These are phyloP conservation scores for Mesodorylaimus sp. DNA, from an alignment of 2,888 invertebrate genomes.

Conservation along the genomic window DNA sequence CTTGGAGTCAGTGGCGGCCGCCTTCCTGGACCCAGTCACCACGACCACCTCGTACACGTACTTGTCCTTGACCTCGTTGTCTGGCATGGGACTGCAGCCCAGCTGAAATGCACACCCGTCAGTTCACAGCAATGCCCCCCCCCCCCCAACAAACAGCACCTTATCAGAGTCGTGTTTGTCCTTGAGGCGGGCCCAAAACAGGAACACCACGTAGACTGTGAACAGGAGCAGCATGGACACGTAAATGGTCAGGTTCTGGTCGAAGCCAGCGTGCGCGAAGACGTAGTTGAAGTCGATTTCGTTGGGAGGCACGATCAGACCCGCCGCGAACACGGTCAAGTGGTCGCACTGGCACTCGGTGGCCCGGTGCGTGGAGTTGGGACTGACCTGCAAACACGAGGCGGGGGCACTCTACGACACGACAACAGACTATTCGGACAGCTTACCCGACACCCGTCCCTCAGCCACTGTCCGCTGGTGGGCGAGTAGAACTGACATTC, in stretches of 20 bases:
- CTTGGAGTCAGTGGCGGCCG: conserved; percentile 20
- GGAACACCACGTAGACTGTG: conserved; percentile 29
- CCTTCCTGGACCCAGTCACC: conserved; percentile 22
- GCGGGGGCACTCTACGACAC: not conserved
- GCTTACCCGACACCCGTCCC: conserved; percentile 25
- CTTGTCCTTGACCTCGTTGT: conserved; percentile 27
- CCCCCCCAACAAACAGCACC: too few species aligned
- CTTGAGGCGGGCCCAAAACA: conserved; percentile 34
- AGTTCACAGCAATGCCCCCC: too few species aligned
- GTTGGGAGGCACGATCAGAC: conserved; percentile 36
- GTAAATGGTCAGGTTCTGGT: conserved; percentile 36
- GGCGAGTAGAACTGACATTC: not conserved
- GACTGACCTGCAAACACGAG: not conserved
- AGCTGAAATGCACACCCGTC: conserved; percentile 18
- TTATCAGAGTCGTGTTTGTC: conserved; percentile 33
- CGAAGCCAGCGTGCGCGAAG: conserved; percentile 34
- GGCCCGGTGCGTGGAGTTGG: not conserved
- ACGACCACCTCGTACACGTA: conserved; percentile 31
- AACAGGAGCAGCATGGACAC: conserved; percentile 32
- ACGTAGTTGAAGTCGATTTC: conserved; percentile 37
- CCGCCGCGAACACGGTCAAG: conserved; percentile 35
- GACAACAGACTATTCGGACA: not conserved
- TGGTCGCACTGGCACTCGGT: conserved; percentile 27
- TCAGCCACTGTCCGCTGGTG: conserved; percentile 17
- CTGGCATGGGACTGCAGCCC: conserved; percentile 26